Evolutionary conservation across 2,113 vertebrate genomes (phyloP), one percentile per base, ranked within the genome.

Genomic region (Colistium nudipinnis): DNA sequence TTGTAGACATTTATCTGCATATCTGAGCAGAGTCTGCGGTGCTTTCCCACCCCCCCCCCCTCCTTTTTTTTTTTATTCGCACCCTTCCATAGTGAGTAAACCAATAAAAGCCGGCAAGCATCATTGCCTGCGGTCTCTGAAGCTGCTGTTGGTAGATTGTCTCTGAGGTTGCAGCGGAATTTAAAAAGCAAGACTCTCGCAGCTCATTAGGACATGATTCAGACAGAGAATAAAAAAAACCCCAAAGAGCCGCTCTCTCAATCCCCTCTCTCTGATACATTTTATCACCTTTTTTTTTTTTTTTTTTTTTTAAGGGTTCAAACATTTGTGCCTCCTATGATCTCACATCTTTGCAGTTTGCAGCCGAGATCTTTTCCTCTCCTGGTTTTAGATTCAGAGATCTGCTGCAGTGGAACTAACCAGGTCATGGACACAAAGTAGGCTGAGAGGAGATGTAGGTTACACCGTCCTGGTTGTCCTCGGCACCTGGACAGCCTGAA

Each of bases 171-270:
- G 56, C 54, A 36, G 60, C 44, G 25, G 70, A 73, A 74, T 70
- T 62, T 49, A 57, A 79, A 70, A 64, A 27, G 38, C 38, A n/a
- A 45, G 71, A 65, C 80, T 78, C 66, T 74, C 56, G 9, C 43
- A 79, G 78, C 82, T 87, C 80, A 80, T 90, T 88, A 83, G 65
- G 64, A 81, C 77, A 80, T 39, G 45, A 76, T 77, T 79, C 57
- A 62, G 74, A 24, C 4, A 76, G 49, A 68, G 76, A 62, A 39
- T 30, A 9, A 64, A 56, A 75, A 62, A 64, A 63, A 77, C 61
- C 60, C 6, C 16, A 66, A 60, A 65, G 64, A 76, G 76, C 48
- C 68, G 51, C 56, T 81, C 59, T 77, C 66, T 67, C 51, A n/a
- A n/a, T n/a, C n/a, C n/a, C n/a, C n/a, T n/a, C n/a, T n/a, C n/a